Percentiles rank a stretch among this genome's conserved stretches.
Conservation (phyloP, 2,888 invertebrate species). For the Eurytoma californica region DNA sequence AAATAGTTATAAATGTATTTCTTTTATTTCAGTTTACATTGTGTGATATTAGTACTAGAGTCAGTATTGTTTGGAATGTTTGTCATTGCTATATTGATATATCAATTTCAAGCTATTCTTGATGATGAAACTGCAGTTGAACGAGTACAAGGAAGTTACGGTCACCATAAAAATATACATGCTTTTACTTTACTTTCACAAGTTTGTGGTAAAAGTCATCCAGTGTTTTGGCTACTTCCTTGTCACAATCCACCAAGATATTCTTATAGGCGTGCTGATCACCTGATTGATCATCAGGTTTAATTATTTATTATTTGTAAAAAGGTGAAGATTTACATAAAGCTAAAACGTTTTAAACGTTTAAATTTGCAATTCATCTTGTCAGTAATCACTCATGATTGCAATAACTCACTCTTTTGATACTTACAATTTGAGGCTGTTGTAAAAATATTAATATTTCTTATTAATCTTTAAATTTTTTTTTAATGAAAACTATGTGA, state of each 20-base stretch:
- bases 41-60: conserved; percentile 87
- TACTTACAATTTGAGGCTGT: neutral
- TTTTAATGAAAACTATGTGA: conserved; percentile 2
- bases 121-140: conserved; percentile 91
- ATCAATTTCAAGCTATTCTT: conserved; percentile 89
- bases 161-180: conserved; percentile 79
- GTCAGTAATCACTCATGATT: neutral
- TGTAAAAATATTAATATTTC: conserved; percentile 5
- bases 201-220: conserved; percentile 87
- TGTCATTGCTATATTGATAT: conserved; percentile 89
- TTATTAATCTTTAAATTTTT: neutral
- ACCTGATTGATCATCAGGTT: conserved; percentile 71
- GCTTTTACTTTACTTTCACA: conserved; percentile 83
- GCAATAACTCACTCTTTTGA: conserved; percentile 7
- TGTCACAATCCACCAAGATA: conserved; percentile 76
- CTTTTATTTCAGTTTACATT: conserved; percentile 82
- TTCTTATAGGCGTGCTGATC: conserved; percentile 70
- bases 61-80: conserved; percentile 91
- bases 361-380: neutral
- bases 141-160: conserved; percentile 83
- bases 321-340: neutral
- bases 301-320: conserved; percentile 58
- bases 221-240: conserved; percentile 84
- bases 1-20: conserved; percentile 7
- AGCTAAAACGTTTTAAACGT: neutral